phyloP scores from a whole-genome alignment of 2,113 vertebrate species.

The Cryptomyrus ogoouensis region DNA sequence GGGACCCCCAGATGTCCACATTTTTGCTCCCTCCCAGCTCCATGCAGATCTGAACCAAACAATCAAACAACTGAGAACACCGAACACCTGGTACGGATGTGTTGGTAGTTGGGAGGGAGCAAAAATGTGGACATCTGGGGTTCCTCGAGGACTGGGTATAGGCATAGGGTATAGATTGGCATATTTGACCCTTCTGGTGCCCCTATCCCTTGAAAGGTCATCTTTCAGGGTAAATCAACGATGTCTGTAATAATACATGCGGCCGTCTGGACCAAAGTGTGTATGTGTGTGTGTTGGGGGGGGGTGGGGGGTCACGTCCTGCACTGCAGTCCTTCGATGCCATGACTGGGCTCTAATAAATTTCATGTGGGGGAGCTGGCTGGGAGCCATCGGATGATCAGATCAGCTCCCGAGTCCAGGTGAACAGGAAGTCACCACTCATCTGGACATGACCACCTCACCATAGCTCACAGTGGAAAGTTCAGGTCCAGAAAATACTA shows the following conservation, averaged over 20 bases:
- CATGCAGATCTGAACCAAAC: background rate
- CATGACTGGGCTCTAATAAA: background rate
- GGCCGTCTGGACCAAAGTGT: background rate
- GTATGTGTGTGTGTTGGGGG: no score
- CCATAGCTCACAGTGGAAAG: background rate
- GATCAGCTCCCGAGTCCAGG: background rate
- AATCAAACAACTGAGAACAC: background rate
- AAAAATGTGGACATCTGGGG: background rate
- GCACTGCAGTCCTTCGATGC: background rate
- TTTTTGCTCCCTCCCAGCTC: background rate
- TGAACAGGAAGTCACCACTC: background rate
- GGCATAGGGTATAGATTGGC: background rate
- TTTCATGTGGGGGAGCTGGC: background rate
- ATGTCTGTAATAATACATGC: constrained; percentile 25
- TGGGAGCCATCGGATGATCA: background rate
- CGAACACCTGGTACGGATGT: no score
- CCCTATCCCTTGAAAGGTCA: background rate
- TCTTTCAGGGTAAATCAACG: constrained; percentile 25
- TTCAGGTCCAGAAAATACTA: background rate
- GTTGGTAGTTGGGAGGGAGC: background rate
- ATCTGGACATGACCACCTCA: background rate
- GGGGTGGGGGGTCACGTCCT: background rate
- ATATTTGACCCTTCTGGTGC: background rate
- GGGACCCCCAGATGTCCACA: background rate
- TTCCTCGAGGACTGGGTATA: background rate